Evolutionary conservation across 1,140 invertebrate genomes (phyloP), one percentile per base, ranked within the genome.

Genomic region (Heliconius congener): DNA sequence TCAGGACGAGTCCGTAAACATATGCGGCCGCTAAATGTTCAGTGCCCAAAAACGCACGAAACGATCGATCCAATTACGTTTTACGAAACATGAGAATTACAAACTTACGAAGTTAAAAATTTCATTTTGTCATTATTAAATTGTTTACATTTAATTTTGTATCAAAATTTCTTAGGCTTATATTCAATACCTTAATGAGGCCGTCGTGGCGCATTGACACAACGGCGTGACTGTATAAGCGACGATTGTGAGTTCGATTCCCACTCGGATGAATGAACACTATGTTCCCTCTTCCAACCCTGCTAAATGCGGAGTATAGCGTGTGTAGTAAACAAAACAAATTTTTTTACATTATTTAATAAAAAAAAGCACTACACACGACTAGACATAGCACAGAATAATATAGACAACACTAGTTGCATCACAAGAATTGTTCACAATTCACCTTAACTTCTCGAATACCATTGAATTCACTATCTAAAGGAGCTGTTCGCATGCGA

Each of bases 1-100:
- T 80, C 74, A 77, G 81, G 81, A 80, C 81, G 74, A 82, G 75
- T 55, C 81, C 74, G 78, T 78, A 82, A 82, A 80, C 74, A 74
- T 76, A 77, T 74, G 73, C 81, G 73, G 60, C 81, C 74, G 77
- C 77, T 80, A 73, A 77, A 81, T 39, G 71, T 77, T 80, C 27
- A 16, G 23, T 55, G 19, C n/a, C 23, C 34, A 71, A 77, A 76
- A 80, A 80, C 72, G 71, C 39, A 71, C 42, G 71, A 50, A 74
- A 66, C 46, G 46, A 77, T 77, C 75, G 75, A 71, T 71, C 66
- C 70, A 71, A 71, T 16, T 46, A 46, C 8, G 70, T 71, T 77
- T 77, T 72, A n/a, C 30, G 27, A 39, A 77, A 55, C 76, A 71
- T 71, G 30, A 77, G 71, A 16, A 30, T 66, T 66, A 66, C 30